Evolutionary conservation across 2,888 invertebrate species (phyloP).

Genomic region (Cantharis lateralis): DNA sequence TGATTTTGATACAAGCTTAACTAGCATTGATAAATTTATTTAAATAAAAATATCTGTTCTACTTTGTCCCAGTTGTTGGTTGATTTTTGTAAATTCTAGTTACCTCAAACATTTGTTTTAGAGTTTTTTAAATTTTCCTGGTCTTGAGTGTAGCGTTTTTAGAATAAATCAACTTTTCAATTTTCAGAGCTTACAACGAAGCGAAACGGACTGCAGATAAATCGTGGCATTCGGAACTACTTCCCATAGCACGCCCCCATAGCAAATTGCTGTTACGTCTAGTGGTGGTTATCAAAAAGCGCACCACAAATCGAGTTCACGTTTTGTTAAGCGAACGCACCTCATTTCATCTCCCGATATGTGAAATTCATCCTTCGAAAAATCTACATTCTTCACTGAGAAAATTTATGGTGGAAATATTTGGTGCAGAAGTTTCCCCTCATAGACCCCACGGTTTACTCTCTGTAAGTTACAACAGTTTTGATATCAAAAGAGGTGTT

Average conservation of each 20-base stretch:
- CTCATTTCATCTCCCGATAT: conserved; percentile 81
- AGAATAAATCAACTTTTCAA: not conserved
- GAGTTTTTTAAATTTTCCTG: too few relatives aligned
- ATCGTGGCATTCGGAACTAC: conserved; percentile 73
- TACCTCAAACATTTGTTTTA: too few relatives aligned
- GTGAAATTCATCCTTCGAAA: conserved; percentile 85
- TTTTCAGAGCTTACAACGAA: conserved; percentile 28
- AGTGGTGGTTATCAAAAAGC: conserved; percentile 79
- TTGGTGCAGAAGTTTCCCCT: conserved; percentile 83
- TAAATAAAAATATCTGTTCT: not conserved
- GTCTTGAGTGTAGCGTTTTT: too few relatives aligned
- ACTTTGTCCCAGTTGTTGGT: not conserved
- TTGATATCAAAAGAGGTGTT: not conserved
- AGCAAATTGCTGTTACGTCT: conserved; percentile 76
- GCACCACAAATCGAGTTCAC: conserved; percentile 80
- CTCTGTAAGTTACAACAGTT: conserved; percentile 53
- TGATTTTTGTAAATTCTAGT: too few relatives aligned
- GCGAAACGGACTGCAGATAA: conserved; percentile 36
- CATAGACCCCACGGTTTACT: conserved; percentile 83
- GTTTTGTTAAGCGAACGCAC: conserved; percentile 86
- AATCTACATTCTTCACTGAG: conserved; percentile 86
- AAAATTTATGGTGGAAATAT: conserved; percentile 89
- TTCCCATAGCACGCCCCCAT: conserved; percentile 73
- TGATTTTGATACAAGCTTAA: not conserved
- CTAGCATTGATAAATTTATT: not conserved